Percentiles rank a stretch among this genome's conserved stretches.
Conservation (phyloP, 2,888 invertebrate genomes). For the Stomorhina lunata region DNA sequence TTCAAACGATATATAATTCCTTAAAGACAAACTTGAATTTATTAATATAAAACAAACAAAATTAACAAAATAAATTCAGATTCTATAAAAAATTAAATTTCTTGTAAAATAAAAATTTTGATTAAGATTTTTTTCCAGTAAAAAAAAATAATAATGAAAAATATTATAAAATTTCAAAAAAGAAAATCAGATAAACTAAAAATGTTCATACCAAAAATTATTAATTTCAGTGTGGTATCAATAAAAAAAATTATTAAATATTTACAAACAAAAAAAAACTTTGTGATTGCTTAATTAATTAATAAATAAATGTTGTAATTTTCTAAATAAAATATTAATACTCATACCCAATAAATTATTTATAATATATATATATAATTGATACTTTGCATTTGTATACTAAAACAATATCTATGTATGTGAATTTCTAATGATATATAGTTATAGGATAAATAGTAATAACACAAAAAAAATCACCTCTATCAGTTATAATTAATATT, state of each 20-base stretch:
- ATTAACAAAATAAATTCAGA: too few species aligned
- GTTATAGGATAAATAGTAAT: too few species aligned
- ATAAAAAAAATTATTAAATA: not conserved
- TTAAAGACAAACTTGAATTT: too few species aligned
- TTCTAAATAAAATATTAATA: conserved; percentile 16
- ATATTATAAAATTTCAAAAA: not conserved
- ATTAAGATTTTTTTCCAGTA: not conserved
- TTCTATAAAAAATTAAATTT: too few species aligned
- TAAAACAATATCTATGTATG: conserved; percentile 25
- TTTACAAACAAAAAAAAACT: conserved; percentile 21
- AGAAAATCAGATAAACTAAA: not conserved
- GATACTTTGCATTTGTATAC: conserved; percentile 16
- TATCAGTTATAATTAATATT: too few species aligned
- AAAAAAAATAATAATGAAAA: not conserved
- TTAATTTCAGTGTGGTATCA: conserved; percentile 15
- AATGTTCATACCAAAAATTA: conserved; percentile 14
- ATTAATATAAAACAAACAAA: too few species aligned
- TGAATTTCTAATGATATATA: too few species aligned
- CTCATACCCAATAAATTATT: conserved; percentile 2
- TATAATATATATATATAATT: conserved; percentile 12
- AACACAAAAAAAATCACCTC: too few species aligned
- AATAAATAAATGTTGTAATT: conserved; percentile 60
- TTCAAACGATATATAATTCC: too few species aligned
- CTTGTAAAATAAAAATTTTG: not conserved
- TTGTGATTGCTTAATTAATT: conserved; percentile 67